phyloP scores from a whole-genome alignment of 2,888 invertebrate genomes.

The Dasysyrphus albostriatus region DNA sequence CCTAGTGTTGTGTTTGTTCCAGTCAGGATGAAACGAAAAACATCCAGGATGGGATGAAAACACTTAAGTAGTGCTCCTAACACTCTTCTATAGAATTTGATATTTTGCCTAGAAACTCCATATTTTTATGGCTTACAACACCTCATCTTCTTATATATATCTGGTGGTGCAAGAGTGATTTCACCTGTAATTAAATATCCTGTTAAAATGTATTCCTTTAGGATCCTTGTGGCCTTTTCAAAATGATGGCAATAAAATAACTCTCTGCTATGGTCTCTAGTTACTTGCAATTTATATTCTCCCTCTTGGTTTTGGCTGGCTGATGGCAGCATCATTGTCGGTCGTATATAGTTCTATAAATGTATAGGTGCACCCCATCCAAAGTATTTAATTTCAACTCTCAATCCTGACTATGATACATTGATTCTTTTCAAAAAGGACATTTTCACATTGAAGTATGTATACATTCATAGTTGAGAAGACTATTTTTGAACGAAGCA shows the following conservation, averaged over 20 bases:
- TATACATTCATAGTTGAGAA: not conserved
- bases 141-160: slow-evolving; percentile 41
- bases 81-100: slow-evolving; percentile 47
- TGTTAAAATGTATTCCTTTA: slow-evolving; percentile 67
- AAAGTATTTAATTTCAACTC: slow-evolving; percentile 43
- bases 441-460: not conserved
- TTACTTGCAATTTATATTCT: slow-evolving; percentile 38
- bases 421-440: slow-evolving; percentile 33
- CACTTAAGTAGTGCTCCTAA: slow-evolving; percentile 24
- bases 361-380: not conserved
- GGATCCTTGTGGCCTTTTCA: slow-evolving; percentile 66
- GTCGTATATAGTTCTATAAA: not conserved
- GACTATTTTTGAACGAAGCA: not conserved
- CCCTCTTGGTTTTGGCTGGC: not conserved
- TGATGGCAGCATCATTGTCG: not conserved
- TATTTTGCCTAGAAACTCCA: slow-evolving; percentile 58
- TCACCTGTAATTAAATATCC: slow-evolving; percentile 75
- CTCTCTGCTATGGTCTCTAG: slow-evolving; percentile 43
- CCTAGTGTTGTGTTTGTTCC: not conserved
- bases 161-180: slow-evolving; percentile 61
- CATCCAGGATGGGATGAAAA: slow-evolving; percentile 5
- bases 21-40: slow-evolving; percentile 3
- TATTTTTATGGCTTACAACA: slow-evolving; percentile 70
- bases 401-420: slow-evolving; percentile 70
- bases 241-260: slow-evolving; percentile 72